Evolutionary conservation across 1,140 invertebrate genomes (phyloP).

Genomic region (Heliconius congener): DNA sequence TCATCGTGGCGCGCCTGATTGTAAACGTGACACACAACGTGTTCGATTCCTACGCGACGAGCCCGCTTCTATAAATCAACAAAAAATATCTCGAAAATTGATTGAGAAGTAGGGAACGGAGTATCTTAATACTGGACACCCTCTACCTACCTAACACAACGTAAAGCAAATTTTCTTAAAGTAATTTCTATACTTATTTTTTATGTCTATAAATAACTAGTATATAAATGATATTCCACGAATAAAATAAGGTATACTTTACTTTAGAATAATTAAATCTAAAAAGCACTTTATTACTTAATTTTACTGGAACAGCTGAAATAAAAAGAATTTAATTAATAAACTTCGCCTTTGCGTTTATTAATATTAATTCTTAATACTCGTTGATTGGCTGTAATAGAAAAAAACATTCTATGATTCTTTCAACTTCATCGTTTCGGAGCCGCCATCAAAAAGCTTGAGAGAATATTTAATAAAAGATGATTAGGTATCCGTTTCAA

Average conservation of each 20-base stretch:
- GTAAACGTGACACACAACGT: no score
- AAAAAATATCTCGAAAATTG: no score
- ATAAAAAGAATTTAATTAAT: slow-evolving; percentile 19
- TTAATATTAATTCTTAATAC: slow-evolving; percentile 14
- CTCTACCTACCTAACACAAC: no score
- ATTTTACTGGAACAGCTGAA: not conserved
- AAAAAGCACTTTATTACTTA: not conserved
- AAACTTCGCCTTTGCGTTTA: not conserved
- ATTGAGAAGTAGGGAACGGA: no score
- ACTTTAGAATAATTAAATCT: not conserved
- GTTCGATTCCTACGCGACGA: no score
- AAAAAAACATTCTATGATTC: not conserved
- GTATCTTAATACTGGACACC: no score
- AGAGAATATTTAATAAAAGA: slow-evolving; percentile 54
- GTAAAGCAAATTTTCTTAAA: no score
- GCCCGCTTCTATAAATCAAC: no score
- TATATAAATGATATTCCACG: not conserved
- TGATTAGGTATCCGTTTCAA: slow-evolving; percentile 64
- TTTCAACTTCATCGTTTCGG: not conserved
- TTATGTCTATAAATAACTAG: not conserved
- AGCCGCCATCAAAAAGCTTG: slow-evolving; percentile 14
- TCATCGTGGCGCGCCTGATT: no score
- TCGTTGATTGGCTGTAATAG: slow-evolving; percentile 3
- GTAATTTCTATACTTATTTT: not conserved
- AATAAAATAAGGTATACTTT: not conserved